Percentiles rank a stretch among this genome's conserved stretches.
phyloP scores from a whole-genome alignment of 2,113 vertebrate genomes.

The Thamnophis sirtalis region DNA sequence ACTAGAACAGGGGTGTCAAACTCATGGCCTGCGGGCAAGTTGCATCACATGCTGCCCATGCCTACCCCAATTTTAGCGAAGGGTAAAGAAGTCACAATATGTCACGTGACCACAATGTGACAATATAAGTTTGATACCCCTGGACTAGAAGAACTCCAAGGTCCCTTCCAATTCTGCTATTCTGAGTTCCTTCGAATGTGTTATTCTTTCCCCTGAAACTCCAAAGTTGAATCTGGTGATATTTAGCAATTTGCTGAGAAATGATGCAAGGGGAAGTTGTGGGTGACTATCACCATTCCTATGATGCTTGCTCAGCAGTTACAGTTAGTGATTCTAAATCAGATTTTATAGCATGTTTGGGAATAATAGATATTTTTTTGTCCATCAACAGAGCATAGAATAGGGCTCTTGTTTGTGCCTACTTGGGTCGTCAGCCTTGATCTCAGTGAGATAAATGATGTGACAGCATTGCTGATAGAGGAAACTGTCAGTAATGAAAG shows the following conservation, averaged over 20 bases:
- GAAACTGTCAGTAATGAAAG: background rate
- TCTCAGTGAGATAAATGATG: background rate
- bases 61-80: too few species aligned
- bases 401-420: background rate
- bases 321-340: background rate
- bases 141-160: background rate
- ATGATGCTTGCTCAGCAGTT: background rate
- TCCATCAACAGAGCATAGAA: background rate
- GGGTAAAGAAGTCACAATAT: too few species aligned
- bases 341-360: background rate
- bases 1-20: background rate
- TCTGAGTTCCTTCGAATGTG: background rate
- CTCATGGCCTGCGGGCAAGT: too few species aligned
- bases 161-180: background rate
- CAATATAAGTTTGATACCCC: too few species aligned
- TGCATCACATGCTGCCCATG: too few species aligned
- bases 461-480: background rate
- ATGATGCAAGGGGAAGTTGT: background rate
- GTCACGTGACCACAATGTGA: too few species aligned
- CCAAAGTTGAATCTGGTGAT: background rate
- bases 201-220: background rate
- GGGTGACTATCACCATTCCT: background rate
- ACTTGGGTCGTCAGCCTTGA: background rate
- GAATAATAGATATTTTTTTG: background rate
- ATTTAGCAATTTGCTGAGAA: background rate